These are phyloP conservation scores for Ashinkailepas kermadecensis DNA, from an alignment of 2,888 invertebrate species.

Conservation along the genomic window DNA sequence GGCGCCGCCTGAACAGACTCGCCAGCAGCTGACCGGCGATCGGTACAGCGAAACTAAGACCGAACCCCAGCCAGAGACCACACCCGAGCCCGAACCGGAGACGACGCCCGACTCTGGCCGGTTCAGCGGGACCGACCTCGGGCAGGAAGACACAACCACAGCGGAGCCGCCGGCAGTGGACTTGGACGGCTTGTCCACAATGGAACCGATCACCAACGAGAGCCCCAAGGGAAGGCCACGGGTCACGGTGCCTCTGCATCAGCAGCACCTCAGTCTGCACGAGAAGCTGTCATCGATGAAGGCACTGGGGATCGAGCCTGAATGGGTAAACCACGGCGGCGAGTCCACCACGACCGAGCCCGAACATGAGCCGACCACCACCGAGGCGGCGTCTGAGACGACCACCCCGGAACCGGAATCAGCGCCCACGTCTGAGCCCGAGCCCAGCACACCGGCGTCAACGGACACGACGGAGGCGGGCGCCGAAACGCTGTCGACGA, in stretches of 20 bases:
- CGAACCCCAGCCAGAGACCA: neutral
- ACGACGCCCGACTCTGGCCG: neutral
- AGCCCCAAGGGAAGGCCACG: too few species aligned
- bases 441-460: neutral
- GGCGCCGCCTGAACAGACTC: neutral
- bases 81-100: neutral
- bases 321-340: neutral
- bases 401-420: neutral
- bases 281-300: neutral
- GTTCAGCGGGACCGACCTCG: neutral
- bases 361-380: too few species aligned
- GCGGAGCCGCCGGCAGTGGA: too few species aligned
- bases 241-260: too few species aligned
- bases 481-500: neutral
- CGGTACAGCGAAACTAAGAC: neutral
- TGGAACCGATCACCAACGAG: too few species aligned
- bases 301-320: neutral
- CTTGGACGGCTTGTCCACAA: too few species aligned
- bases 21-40: neutral
- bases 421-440: neutral
- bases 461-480: neutral
- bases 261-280: neutral
- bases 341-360: too few species aligned
- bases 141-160: neutral
- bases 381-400: too few species aligned